Percentiles rank a stretch among this genome's conserved stretches.
phyloP scores from a whole-genome alignment of 2,797 vertebrate species.

The Sebastes dallii region DNA sequence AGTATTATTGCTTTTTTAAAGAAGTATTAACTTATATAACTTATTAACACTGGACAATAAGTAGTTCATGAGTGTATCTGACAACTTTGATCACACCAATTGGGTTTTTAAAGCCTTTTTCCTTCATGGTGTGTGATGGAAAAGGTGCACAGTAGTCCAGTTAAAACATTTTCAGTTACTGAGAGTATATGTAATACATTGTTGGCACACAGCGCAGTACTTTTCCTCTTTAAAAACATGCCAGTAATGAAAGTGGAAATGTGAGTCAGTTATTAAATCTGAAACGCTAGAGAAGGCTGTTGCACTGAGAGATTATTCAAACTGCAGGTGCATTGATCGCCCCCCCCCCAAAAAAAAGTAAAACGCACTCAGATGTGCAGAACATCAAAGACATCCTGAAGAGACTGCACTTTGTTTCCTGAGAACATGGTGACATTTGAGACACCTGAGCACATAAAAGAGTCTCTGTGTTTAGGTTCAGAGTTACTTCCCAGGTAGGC shows the following conservation, averaged over 20 bases:
- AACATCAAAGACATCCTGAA: slow-evolving; percentile 45
- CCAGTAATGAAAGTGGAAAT: neutral
- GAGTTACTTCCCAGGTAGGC: slow-evolving; percentile 50
- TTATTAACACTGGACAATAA: too few species aligned
- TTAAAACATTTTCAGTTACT: too few species aligned
- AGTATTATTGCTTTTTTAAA: too few species aligned
- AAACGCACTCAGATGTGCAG: slow-evolving; percentile 3
- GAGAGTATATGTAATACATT: too few species aligned
- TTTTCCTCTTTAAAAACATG: neutral
- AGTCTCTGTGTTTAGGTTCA: slow-evolving; percentile 62
- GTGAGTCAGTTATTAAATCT: neutral
- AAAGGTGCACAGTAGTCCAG: too few species aligned
- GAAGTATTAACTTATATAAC: too few species aligned
- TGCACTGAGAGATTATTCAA: slow-evolving; percentile 5
- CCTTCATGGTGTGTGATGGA: too few species aligned
- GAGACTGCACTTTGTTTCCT: slow-evolving; percentile 66
- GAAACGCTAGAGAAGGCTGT: neutral
- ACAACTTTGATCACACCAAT: too few species aligned
- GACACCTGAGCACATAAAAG: slow-evolving; percentile 68
- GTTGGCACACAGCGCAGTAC: neutral
- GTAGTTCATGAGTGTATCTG: too few species aligned
- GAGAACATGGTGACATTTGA: slow-evolving; percentile 44
- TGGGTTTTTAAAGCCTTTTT: too few species aligned
- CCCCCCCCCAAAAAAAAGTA: neutral
- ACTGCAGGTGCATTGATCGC: slow-evolving; percentile 39